Percentiles rank a stretch among this genome's conserved stretches.
Evolutionary conservation across 2,888 invertebrate genomes (phyloP).

Genomic region (Horisme vitalbata): DNA sequence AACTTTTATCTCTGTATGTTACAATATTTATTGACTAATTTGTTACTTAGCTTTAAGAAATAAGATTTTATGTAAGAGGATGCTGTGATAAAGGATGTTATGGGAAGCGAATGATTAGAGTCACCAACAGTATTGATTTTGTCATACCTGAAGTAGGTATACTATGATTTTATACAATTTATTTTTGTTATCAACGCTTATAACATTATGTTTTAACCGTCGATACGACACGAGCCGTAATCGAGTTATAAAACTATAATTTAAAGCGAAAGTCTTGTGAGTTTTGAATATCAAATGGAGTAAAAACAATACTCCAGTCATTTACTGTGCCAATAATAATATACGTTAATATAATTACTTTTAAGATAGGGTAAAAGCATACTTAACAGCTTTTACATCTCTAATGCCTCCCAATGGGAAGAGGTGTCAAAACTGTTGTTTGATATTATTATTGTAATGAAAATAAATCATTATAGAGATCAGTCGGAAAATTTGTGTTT

Average conservation of each 20-base stretch:
- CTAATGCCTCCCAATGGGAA: conserved; percentile 54
- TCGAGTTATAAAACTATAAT: too few species aligned
- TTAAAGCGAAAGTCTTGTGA: too few species aligned
- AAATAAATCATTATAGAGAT: conserved; percentile 74
- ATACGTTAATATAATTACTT: conserved; percentile 26
- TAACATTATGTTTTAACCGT: too few species aligned
- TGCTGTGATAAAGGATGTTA: conserved; percentile 75
- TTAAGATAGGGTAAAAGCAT: conserved; percentile 47
- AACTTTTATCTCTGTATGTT: conserved; percentile 1
- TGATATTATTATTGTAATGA: conserved; percentile 75
- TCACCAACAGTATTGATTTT: conserved; percentile 39
- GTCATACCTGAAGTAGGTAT: conserved; percentile 20
- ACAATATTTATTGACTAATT: conserved; percentile 39
- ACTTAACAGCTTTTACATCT: conserved; percentile 75
- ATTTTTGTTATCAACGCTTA: too few species aligned
- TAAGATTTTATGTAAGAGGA: conserved; percentile 51
- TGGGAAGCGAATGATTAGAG: conserved; percentile 50
- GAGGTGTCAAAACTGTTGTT: conserved; percentile 76
- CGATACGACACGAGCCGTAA: conserved; percentile 7
- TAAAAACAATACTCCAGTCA: conserved; percentile 11
- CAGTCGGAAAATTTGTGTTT: conserved; percentile 60
- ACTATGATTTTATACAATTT: too few species aligned
- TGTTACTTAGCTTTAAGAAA: conserved; percentile 64
- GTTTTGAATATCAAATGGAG: too few species aligned
- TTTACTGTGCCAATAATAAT: conserved; percentile 45